Percentiles rank a stretch among this genome's conserved stretches.
phyloP scores from a whole-genome alignment of 2,113 vertebrate species.

The Pseudois nayaur region DNA sequence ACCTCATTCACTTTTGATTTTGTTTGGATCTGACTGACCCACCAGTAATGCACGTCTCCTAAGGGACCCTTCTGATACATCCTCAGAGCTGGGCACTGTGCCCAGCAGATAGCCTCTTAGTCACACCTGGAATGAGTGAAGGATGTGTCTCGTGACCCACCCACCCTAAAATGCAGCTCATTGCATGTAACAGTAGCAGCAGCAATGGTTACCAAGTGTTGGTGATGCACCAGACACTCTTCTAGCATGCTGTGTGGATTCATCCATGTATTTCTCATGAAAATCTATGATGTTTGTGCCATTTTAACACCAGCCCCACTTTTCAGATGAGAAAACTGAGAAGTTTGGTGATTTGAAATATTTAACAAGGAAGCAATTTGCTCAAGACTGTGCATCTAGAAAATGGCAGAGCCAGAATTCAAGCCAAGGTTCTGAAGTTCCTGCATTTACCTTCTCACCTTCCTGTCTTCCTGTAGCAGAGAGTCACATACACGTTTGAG shows the following conservation, averaged over 20 bases:
- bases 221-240: not conserved
- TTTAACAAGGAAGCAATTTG: not conserved
- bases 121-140: not conserved
- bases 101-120: not conserved
- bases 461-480: not conserved
- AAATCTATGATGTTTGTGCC: not conserved
- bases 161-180: not conserved
- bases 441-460: not conserved
- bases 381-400: not conserved
- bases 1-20: not conserved
- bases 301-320: not conserved
- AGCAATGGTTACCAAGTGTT: not conserved
- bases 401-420: not conserved
- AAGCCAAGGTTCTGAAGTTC: not conserved
- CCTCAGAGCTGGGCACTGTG: not conserved
- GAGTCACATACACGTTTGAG: not conserved
- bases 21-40: not conserved
- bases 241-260: not conserved
- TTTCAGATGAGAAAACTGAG: conserved; percentile 7
- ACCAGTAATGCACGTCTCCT: not conserved
- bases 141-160: not conserved
- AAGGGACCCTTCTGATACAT: not conserved
- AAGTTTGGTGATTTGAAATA: not conserved
- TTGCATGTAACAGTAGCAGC: too few species aligned
- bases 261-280: not conserved